Percentiles rank a stretch among this genome's conserved stretches.
These are phyloP conservation scores for Archaeoteleia sp. DNA, from an alignment of 2,888 invertebrate genomes.

Conservation along the genomic window DNA sequence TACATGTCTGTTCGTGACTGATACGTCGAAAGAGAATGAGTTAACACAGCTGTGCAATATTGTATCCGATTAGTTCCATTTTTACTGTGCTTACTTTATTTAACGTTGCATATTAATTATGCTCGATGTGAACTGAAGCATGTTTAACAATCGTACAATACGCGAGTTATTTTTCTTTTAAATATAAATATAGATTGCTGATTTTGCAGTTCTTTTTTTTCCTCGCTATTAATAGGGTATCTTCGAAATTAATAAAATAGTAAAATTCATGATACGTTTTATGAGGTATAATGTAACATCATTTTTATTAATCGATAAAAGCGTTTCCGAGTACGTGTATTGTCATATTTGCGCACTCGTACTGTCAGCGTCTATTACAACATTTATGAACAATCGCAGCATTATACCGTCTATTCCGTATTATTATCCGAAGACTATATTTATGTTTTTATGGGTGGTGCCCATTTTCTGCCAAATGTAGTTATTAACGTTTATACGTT, in stretches of 20 bases:
- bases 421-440: conserved; percentile 29
- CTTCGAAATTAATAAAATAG: too few species aligned
- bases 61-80: conserved; percentile 42
- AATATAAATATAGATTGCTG: too few species aligned
- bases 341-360: conserved; percentile 44
- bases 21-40: conserved; percentile 48
- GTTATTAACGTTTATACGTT: conserved; percentile 27
- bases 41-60: conserved; percentile 47
- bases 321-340: conserved; percentile 28
- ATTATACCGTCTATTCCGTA: conserved; percentile 9
- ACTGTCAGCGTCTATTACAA: conserved; percentile 37
- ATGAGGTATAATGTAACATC: too few species aligned
- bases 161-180: too few species aligned
- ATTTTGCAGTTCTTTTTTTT: too few species aligned
- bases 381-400: conserved; percentile 34
- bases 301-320: conserved; percentile 22
- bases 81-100: conserved; percentile 28
- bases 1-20: conserved; percentile 44
- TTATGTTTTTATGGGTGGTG: conserved; percentile 31
- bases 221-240: too few species aligned
- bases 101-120: conserved; percentile 34
- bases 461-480: conserved; percentile 27
- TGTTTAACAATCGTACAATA: too few species aligned
- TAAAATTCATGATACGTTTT: too few species aligned
- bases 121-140: too few species aligned